Evolutionary conservation across 2,113 vertebrate genomes (phyloP).

Genomic region (Orycteropus afer): DNA sequence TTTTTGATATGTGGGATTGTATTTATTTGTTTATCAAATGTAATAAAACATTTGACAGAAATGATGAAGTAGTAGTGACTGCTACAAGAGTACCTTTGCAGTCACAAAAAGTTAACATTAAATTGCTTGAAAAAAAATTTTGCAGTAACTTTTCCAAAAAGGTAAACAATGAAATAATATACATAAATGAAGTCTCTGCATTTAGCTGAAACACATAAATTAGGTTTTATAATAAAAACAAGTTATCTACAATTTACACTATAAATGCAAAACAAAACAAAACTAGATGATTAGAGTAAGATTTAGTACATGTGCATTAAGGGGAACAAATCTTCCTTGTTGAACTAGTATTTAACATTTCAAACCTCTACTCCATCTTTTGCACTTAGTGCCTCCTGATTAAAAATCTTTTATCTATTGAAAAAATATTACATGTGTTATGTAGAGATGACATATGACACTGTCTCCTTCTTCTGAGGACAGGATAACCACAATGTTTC

Average conservation of each 20-base stretch:
- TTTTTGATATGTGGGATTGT: background rate
- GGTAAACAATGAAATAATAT: conserved; percentile 15
- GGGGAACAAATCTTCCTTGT: background rate
- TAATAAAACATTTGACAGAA: conserved; percentile 55
- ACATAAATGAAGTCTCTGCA: conserved; percentile 53
- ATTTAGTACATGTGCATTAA: conserved; percentile 2
- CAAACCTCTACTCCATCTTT: conserved; percentile 63
- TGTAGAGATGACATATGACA: background rate
- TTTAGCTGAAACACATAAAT: conserved; percentile 40
- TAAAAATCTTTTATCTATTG: conserved; percentile 13
- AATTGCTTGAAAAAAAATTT: conserved; percentile 16
- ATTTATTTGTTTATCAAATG: conserved; percentile 63
- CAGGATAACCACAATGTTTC: background rate
- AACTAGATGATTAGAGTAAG: conserved; percentile 53
- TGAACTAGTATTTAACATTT: background rate
- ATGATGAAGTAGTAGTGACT: background rate
- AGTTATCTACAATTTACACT: background rate
- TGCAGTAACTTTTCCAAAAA: background rate
- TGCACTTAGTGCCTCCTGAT: background rate
- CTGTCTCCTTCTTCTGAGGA: background rate
- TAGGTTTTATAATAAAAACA: conserved; percentile 1
- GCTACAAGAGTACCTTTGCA: background rate
- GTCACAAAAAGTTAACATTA: background rate
- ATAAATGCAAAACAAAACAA: background rate
- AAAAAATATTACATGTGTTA: background rate